Evolutionary conservation across 2,113 vertebrate genomes (phyloP), one percentile per base, ranked within the genome.

Genomic region (Cacatua alba): DNA sequence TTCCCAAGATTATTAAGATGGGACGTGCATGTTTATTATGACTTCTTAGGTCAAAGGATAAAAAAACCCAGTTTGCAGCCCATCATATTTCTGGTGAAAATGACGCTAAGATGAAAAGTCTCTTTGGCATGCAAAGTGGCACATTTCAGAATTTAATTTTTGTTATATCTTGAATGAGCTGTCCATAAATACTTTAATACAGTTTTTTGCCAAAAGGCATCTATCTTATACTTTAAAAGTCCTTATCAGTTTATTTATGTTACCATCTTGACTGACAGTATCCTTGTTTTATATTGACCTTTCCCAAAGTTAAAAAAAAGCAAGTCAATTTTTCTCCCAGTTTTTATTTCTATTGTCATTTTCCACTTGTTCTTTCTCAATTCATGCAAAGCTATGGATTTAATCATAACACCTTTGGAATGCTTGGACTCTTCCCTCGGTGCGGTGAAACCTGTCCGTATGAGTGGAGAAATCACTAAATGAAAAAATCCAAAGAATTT

Each of bases 61-160:
- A 67, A 87, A 62, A 65, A 81, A 7, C 4, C 5, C 13, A 69
- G 16, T 82, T 72, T 92, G 62, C 9, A 74, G 48, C 19, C 64
- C 46, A 68, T 83, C 55, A 71, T 39, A 29, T 95, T 93, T 88
- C 51, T 48, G 39, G 28, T 82, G 53, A 83, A 93, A 92, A 82
- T 44, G 52, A 10, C 44, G 63, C 31, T 49, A 33, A 77, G 46
- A 64, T 68, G 52, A 88, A 91, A 90, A 74, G 13, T 76, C 67
- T 33, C 69, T 69, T 94, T 85, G 62, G 52, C 75, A 76, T 31
- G 13, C 37, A 20, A 20, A 46, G 43, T 94, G 92, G 57, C 75
- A 90, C 64, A 92, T 95, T 95, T 95, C 86, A 94, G 43, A 74
- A 25, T 88, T 94, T 92, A 82, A 75, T 88, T 29, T 59, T 94